Evolutionary conservation across 2,888 invertebrate species (phyloP), one percentile per base, ranked within the genome.

Genomic region (Liopterus haemorrhoidalis): DNA sequence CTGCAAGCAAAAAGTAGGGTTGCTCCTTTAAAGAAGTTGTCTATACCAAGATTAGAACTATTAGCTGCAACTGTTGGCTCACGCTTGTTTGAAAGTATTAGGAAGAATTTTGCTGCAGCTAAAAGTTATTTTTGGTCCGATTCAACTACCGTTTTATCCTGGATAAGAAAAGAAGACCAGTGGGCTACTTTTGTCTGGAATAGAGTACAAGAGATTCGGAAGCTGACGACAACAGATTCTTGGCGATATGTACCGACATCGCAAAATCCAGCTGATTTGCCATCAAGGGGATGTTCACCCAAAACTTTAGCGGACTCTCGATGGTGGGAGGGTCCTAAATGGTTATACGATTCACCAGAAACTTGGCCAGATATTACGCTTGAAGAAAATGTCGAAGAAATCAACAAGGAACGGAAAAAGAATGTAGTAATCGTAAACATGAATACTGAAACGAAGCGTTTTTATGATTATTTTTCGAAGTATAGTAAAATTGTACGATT

Each of bases 271-370:
- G 59, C 43, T 60, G 59, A 60, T 45, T 43, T 60, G 4, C 57
- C 59, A 5, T 59, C 58, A 2, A 32, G 61, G 33, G 61, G 60
- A 3, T 61, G 60, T 45, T 38, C 33, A 9, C 42, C 54, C 1
- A 32, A 47, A 33, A 38, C 55, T 15, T 46, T 62, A 2, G 4
- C 56, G 3, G 43, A 57, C 18, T 52, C 55, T 2, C 37, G 39
- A 50, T 62, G 60, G 61, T 63, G 57, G 59, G 50, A 55, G 49
- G 60, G 59, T 4, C 60, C 60, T 5, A 11, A 35, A 2, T 61
- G 59, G 61, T 41, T 63, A n/a, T 40, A 43, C 15, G 12, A 44
- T 19, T 5, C 42, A 5, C 28, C 43, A 15, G 42, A 52, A 16
- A 6, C 40, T 5, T 61, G 59, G 59, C 59, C 59, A 4, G 27